Evolutionary conservation across 2,113 vertebrate genomes (phyloP).

Genomic region (Empidonax alnorum): DNA sequence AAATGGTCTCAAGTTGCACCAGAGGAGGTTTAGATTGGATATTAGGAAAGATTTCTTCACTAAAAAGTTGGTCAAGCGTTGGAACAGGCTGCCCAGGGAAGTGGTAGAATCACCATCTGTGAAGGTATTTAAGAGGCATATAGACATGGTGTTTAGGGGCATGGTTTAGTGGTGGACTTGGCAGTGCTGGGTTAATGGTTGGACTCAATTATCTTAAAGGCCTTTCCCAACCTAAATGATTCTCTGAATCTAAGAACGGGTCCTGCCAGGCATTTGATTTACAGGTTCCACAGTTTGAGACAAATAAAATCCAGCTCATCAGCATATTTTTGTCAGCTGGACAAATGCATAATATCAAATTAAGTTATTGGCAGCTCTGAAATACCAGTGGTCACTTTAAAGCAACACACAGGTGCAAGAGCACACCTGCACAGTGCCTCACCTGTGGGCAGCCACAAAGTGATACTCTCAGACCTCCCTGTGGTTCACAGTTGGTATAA

Average conservation of each 20-base stretch:
- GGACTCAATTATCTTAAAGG: neutral
- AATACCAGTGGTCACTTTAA: neutral
- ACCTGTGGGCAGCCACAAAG: accelerated
- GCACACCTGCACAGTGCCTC: neutral
- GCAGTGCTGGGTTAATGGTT: neutral
- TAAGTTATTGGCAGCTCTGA: neutral
- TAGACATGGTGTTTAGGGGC: no score
- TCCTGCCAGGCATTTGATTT: neutral
- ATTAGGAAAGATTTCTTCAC: neutral
- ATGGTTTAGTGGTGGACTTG: neutral
- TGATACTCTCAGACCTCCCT: neutral
- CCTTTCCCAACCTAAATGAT: neutral
- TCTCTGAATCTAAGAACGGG: neutral
- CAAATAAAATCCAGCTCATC: neutral
- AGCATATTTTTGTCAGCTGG: neutral
- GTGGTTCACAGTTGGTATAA: neutral
- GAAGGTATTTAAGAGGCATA: neutral
- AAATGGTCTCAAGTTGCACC: neutral
- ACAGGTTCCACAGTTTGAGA: neutral
- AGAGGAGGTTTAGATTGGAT: neutral
- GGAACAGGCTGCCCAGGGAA: neutral
- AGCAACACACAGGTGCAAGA: neutral
- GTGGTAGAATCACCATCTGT: neutral
- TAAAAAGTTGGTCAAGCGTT: neutral
- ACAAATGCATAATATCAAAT: neutral